Conservation (phyloP, 2,888 invertebrate species). For the Choreutis nemorana region DNA sequence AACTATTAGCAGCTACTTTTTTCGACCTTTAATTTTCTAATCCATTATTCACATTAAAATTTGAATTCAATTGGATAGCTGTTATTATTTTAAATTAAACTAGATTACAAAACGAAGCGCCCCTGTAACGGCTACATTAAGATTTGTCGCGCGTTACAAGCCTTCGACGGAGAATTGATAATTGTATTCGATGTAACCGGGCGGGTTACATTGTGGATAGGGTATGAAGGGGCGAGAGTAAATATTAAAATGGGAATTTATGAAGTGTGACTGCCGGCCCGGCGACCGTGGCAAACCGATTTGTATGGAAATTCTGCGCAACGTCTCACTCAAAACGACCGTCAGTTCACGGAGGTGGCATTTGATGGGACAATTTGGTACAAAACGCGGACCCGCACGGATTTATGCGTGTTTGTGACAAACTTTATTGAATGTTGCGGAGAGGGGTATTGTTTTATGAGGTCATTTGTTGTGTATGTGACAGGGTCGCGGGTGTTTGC, state of each 20-base stretch:
- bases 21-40: no score
- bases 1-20: no score
- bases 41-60: no score
- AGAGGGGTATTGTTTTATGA: slow-evolving; percentile 36
- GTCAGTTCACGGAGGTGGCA: slow-evolving; percentile 37
- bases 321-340: slow-evolving; percentile 33
- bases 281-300: slow-evolving; percentile 50
- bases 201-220: no score
- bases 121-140: slow-evolving; percentile 15
- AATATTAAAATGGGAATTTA: slow-evolving; percentile 63
- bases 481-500: not conserved
- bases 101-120: slow-evolving; percentile 12
- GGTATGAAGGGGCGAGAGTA: slow-evolving; percentile 25
- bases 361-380: slow-evolving; percentile 61
- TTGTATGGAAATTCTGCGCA: slow-evolving; percentile 58
- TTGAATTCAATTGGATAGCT: not conserved
- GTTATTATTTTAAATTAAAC: not conserved
- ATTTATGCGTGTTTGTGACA: slow-evolving; percentile 49
- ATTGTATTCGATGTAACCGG: slow-evolving; percentile 6
- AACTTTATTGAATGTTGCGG: slow-evolving; percentile 52
- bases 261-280: slow-evolving; percentile 42
- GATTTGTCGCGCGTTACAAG: slow-evolving; percentile 24
- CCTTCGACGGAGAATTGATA: slow-evolving; percentile 14
- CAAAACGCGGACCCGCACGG: slow-evolving; percentile 45
- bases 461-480: slow-evolving; percentile 12